Evolutionary conservation across 2,113 vertebrate species (phyloP).

Genomic region (Plotosus lineatus): DNA sequence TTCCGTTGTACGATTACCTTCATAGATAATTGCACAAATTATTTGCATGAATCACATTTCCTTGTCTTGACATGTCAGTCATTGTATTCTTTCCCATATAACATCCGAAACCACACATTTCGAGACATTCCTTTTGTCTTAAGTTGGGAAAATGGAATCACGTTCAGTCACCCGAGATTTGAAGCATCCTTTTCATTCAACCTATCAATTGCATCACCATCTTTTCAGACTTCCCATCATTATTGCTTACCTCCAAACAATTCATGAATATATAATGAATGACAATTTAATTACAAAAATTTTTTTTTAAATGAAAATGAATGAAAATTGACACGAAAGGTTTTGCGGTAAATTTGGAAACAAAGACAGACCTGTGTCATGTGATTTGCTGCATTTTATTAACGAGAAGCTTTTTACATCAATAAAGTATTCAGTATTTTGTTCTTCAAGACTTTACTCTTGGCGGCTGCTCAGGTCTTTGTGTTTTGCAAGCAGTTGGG

Average conservation of each 20-base stretch:
- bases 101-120: neutral
- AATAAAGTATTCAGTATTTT: conserved; percentile 21
- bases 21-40: neutral
- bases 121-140: neutral
- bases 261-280: neutral
- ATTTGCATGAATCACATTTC: neutral
- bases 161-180: too few species aligned
- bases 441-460: neutral
- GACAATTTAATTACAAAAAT: neutral
- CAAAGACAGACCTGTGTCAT: neutral
- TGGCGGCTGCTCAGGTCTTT: neutral
- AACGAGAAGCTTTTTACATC: conserved; percentile 31
- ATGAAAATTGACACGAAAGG: neutral
- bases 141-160: neutral
- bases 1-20: neutral
- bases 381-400: conserved; percentile 34
- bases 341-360: neutral
- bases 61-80: neutral
- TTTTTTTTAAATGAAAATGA: too few species aligned
- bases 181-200: too few species aligned
- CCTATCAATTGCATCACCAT: too few species aligned
- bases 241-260: neutral
- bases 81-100: neutral
- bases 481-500: neutral
- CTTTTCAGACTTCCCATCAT: neutral